These are phyloP conservation scores for Cryptophagus acutangulus DNA, from an alignment of 2,888 invertebrate species.

Conservation along the genomic window DNA sequence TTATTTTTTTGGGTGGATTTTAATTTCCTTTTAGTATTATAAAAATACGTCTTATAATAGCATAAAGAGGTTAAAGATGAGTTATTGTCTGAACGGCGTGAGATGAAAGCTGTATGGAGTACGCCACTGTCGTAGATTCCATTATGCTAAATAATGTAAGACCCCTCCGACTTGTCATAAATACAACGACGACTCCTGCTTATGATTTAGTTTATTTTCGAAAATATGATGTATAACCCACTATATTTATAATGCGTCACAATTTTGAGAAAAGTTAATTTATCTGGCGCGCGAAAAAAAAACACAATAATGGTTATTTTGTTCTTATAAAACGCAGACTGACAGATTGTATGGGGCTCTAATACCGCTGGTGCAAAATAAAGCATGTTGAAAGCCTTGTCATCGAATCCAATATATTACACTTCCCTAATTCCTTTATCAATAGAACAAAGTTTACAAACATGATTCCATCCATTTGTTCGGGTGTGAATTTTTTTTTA, in stretches of 20 bases:
- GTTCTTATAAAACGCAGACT: too few relatives aligned
- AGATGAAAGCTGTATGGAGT: conserved; percentile 27
- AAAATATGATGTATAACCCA: conserved; percentile 8
- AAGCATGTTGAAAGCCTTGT: too few relatives aligned
- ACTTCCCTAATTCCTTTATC: background rate
- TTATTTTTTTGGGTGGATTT: too few relatives aligned
- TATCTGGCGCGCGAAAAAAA: background rate
- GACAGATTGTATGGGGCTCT: too few relatives aligned
- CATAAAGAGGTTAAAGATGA: conserved; percentile 29
- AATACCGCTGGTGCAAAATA: too few relatives aligned
- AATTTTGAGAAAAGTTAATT: background rate
- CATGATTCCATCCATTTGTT: too few relatives aligned
- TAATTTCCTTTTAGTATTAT: conserved; percentile 11
- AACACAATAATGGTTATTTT: background rate
- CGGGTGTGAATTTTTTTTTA: too few relatives aligned
- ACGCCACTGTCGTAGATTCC: conserved; percentile 29
- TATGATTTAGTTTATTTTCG: conserved; percentile 31
- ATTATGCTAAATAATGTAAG: conserved; percentile 38
- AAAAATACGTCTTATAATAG: conserved; percentile 9
- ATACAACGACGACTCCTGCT: conserved; percentile 36
- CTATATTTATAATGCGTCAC: background rate
- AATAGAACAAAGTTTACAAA: too few relatives aligned
- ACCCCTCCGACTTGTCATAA: conserved; percentile 33
- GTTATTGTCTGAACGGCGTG: conserved; percentile 30
- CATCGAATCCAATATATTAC: background rate